Conservation (phyloP, 2,113 vertebrate species). For the Potamarius usumacintae region DNA sequence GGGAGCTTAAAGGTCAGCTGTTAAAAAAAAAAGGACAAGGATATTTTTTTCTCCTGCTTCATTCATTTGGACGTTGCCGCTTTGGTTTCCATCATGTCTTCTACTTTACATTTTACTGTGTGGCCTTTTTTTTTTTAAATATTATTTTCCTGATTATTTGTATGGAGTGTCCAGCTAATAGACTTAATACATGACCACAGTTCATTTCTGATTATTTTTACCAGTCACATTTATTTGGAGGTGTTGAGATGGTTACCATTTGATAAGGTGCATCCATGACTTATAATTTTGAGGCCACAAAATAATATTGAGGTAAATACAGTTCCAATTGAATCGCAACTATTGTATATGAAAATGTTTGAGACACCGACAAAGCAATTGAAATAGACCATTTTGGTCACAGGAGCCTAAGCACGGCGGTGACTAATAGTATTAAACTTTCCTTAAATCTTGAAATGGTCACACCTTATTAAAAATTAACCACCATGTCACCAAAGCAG, state of each 20-base stretch:
- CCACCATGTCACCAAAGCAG: neutral
- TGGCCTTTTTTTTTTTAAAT: neutral
- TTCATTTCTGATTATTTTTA: neutral
- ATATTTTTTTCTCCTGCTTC: neutral
- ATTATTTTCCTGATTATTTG: neutral
- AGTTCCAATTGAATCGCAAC: neutral
- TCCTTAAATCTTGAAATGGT: neutral
- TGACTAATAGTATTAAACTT: neutral
- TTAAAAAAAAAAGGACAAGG: neutral
- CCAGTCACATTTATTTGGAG: neutral
- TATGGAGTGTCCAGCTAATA: neutral
- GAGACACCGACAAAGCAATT: neutral
- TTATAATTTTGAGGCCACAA: neutral
- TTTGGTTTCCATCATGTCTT: neutral
- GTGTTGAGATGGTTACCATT: too few relatives aligned
- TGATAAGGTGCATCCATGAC: neutral
- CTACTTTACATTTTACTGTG: neutral
- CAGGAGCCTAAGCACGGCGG: neutral
- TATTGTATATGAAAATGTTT: neutral
- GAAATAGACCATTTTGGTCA: neutral
- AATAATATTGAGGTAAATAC: neutral
- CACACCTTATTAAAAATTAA: neutral
- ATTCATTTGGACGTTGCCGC: neutral
- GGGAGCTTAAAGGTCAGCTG: slow-evolving; percentile 37
- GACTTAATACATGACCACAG: neutral